Conservation (phyloP, 2,113 vertebrate genomes). For the Hystrix brachyura region DNA sequence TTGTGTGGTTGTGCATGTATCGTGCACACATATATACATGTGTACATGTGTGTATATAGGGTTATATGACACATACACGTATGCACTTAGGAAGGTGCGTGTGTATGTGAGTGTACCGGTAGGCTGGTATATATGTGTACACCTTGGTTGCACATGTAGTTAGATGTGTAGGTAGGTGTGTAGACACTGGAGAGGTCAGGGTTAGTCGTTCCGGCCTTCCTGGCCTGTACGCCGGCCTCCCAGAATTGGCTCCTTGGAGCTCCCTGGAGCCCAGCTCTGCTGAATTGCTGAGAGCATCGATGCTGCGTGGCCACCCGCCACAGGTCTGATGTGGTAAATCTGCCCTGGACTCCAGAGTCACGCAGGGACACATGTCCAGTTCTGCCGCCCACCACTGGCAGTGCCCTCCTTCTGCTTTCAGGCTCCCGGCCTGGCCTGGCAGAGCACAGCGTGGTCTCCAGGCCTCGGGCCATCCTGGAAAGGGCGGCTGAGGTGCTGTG, state of each 20-base stretch:
- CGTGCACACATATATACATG: too few species aligned
- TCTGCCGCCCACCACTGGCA: background rate
- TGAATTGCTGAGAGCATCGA: too few species aligned
- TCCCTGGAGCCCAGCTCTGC: background rate
- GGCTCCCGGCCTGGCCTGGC: background rate
- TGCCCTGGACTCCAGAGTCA: background rate
- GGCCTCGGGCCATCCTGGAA: background rate
- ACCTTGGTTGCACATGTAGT: background rate
- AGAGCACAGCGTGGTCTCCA: accelerated
- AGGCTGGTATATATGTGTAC: background rate
- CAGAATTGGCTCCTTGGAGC: background rate
- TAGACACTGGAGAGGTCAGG: background rate
- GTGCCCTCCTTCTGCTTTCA: too few species aligned
- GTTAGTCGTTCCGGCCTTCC: background rate
- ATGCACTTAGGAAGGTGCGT: background rate
- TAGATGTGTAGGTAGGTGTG: background rate
- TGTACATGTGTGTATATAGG: background rate
- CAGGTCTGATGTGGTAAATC: background rate
- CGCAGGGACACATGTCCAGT: background rate
- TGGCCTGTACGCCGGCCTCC: background rate
- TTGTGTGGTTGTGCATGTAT: background rate
- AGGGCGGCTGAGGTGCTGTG: too few species aligned
- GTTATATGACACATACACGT: too few species aligned
- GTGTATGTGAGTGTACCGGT: background rate
- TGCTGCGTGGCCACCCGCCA: background rate